Percentiles rank a stretch among this genome's conserved stretches.
Evolutionary conservation across 2,797 vertebrate genomes (phyloP).

Genomic region (Ataeniobius toweri): DNA sequence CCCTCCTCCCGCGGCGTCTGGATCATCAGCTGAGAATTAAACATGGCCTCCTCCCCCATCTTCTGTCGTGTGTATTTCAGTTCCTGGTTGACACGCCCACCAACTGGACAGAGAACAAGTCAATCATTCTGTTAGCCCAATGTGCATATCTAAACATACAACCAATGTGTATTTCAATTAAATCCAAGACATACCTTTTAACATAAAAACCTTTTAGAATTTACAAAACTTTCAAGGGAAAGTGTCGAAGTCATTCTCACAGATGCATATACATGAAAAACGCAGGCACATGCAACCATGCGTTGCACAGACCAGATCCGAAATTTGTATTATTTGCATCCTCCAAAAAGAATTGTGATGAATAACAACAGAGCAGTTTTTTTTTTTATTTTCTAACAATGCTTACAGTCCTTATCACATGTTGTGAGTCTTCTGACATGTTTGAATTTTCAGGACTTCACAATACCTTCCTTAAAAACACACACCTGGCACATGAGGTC

Average conservation of each 20-base stretch:
- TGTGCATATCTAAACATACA: not conserved
- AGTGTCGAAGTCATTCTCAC: slow-evolving; percentile 41
- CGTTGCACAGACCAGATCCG: slow-evolving; percentile 12
- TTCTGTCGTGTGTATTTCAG: slow-evolving; percentile 97
- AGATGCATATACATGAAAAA: slow-evolving; percentile 37
- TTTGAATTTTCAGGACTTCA: not conserved
- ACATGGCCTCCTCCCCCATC: slow-evolving; percentile 98
- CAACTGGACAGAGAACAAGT: slow-evolving; percentile 80
- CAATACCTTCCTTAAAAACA: not conserved
- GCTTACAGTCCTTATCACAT: too few relatives aligned
- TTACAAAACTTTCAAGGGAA: slow-evolving; percentile 28
- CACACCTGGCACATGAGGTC: too few relatives aligned
- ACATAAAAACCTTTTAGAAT: not conserved
- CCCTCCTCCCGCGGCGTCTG: slow-evolving; percentile 95
- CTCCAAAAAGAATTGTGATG: not conserved
- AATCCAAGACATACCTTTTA: not conserved
- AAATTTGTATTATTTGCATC: not conserved
- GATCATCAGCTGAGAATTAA: slow-evolving; percentile 98
- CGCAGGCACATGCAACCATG: slow-evolving; percentile 25
- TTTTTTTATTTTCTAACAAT: too few relatives aligned
- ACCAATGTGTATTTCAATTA: not conserved
- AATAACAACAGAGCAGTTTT: not conserved
- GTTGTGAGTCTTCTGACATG: too few relatives aligned
- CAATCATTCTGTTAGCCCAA: not conserved
- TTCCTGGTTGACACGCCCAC: slow-evolving; percentile 96